Conservation (phyloP, 2,113 vertebrate species). For the Malurus cyaneus region DNA sequence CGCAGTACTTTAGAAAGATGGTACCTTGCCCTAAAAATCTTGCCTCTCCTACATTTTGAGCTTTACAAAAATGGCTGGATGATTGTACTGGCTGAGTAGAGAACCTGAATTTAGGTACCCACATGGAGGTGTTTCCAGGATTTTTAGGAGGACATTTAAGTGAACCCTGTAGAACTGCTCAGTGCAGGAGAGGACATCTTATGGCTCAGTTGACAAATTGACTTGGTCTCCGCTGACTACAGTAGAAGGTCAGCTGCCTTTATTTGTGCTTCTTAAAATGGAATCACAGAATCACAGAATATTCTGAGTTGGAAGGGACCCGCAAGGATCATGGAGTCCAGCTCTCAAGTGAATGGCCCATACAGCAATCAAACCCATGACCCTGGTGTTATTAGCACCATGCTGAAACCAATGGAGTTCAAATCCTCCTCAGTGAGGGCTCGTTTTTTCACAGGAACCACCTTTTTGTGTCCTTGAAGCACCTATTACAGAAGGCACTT, state of each 20-base stretch:
- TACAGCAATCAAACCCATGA: neutral
- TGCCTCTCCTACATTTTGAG: neutral
- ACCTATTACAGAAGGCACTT: neutral
- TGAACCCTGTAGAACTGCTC: neutral
- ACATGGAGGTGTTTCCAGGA: neutral
- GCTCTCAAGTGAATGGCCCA: too few species aligned
- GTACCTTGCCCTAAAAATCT: neutral
- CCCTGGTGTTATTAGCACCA: neutral
- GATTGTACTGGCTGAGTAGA: neutral
- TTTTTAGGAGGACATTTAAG: neutral
- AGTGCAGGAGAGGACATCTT: neutral
- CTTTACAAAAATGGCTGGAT: neutral
- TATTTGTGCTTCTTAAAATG: neutral
- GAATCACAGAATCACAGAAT: neutral
- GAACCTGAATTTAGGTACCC: neutral
- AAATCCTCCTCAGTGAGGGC: neutral
- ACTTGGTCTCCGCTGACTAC: neutral
- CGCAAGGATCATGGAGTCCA: neutral
- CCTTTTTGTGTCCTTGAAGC: neutral
- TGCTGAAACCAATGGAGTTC: neutral
- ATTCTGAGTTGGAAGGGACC: neutral
- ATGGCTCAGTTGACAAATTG: fast-evolving
- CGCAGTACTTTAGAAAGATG: neutral
- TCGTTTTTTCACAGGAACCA: neutral
- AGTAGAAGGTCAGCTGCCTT: neutral